Evolutionary conservation across 1,140 invertebrate genomes (phyloP).

Genomic region (Heliconius nattereri): DNA sequence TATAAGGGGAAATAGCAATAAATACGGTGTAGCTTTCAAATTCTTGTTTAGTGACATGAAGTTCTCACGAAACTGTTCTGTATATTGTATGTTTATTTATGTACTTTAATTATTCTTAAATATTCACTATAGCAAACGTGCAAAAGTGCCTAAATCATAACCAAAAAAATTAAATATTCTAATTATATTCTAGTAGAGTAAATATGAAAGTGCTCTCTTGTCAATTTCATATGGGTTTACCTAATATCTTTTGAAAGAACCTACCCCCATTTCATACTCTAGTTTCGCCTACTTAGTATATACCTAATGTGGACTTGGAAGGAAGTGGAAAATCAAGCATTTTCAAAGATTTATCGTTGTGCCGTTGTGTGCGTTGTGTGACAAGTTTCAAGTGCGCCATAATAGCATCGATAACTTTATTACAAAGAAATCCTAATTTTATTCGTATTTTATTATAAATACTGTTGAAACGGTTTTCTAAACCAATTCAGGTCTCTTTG

Average conservation of each 20-base stretch:
- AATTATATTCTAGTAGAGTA: too few relatives aligned
- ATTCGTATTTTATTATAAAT: not conserved
- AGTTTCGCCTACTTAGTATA: too few relatives aligned
- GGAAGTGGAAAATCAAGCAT: too few relatives aligned
- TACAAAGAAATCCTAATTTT: not conserved
- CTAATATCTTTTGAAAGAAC: too few relatives aligned
- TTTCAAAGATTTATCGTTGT: too few relatives aligned
- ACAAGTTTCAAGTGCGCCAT: too few relatives aligned
- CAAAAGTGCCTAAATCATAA: not conserved
- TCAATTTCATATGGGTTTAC: too few relatives aligned
- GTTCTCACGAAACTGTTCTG: conserved; percentile 14
- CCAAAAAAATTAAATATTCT: not conserved
- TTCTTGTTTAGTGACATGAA: conserved; percentile 18
- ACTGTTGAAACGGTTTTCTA: not conserved
- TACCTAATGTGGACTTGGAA: too few relatives aligned
- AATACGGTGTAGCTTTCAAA: conserved; percentile 31
- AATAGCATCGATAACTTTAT: not conserved
- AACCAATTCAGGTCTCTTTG: not conserved
- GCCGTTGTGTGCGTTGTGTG: too few relatives aligned
- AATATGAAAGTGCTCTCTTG: too few relatives aligned
- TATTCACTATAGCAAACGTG: not conserved
- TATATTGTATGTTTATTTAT: not conserved
- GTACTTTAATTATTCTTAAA: not conserved
- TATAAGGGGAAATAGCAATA: conserved; percentile 46
- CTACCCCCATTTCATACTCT: too few relatives aligned